Percentiles rank a stretch among this genome's conserved stretches.
These are phyloP conservation scores for Ariolimax columbianus DNA, from an alignment of 2,888 invertebrate genomes.

Conservation along the genomic window DNA sequence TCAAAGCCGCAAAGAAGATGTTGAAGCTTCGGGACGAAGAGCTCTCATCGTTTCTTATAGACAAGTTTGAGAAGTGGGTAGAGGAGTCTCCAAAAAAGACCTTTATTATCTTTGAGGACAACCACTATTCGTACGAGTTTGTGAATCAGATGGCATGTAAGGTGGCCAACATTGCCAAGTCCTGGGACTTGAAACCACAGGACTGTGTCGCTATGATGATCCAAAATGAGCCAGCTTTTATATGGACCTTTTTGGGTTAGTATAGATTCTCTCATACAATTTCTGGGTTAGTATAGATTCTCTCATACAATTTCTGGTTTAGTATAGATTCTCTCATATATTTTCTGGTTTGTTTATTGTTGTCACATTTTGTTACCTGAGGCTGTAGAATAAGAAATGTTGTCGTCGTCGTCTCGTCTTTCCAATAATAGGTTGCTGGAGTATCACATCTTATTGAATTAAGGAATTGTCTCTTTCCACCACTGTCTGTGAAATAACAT, in stretches of 20 bases:
- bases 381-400: too few relatives aligned
- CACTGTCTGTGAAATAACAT: too few relatives aligned
- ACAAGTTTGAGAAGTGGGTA: constrained; percentile 65
- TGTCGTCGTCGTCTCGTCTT: too few relatives aligned
- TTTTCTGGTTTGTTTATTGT: too few relatives aligned
- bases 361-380: too few relatives aligned
- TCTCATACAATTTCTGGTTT: too few relatives aligned
- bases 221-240: constrained; percentile 71
- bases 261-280: too few relatives aligned
- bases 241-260: constrained; percentile 75
- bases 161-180: constrained; percentile 63
- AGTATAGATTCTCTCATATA: too few relatives aligned
- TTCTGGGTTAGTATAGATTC: too few relatives aligned
- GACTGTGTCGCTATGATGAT: constrained; percentile 72
- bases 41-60: constrained; percentile 53
- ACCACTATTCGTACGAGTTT: constrained; percentile 65
- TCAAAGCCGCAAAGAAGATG: constrained; percentile 37
- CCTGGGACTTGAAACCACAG: constrained; percentile 58
- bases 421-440: too few relatives aligned
- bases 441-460: too few relatives aligned
- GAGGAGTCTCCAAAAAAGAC: constrained; percentile 59
- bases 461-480: too few relatives aligned
- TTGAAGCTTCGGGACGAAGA: constrained; percentile 31
- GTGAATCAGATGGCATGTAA: constrained; percentile 67
- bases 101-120: constrained; percentile 65